Conservation (phyloP, 1,140 invertebrate genomes). For the Euura saliciscinereae region DNA sequence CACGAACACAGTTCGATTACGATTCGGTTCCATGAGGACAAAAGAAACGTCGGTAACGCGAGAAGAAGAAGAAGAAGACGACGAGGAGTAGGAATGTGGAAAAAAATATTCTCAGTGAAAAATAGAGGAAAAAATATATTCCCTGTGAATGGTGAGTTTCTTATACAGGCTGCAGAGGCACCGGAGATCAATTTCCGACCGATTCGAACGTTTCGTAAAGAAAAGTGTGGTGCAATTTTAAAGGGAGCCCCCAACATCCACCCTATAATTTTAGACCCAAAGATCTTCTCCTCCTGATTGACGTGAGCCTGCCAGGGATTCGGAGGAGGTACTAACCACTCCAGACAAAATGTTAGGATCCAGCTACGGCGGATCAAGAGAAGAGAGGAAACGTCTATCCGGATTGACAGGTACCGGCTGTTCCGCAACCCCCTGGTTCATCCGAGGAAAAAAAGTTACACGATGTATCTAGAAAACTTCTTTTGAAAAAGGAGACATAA, state of each 20-base stretch:
- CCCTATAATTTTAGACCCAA: conserved; percentile 4
- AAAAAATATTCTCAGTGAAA: background rate
- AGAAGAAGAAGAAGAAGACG: background rate
- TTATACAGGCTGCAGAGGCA: background rate
- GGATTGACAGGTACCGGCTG: background rate
- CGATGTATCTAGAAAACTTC: too few species aligned
- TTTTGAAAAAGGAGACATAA: too few species aligned
- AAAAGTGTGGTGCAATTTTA: background rate
- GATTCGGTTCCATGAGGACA: too few species aligned
- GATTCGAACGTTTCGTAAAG: background rate
- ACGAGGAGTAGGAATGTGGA: background rate
- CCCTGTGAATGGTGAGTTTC: too few species aligned
- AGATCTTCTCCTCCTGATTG: background rate
- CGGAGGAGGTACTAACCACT: background rate
- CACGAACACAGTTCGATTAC: too few species aligned
- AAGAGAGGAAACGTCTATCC: background rate
- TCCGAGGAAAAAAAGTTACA: too few species aligned
- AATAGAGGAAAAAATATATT: background rate
- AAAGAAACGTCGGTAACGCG: too few species aligned
- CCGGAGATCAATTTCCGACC: background rate
- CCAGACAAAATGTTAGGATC: background rate
- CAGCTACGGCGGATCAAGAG: background rate
- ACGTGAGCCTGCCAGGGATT: background rate
- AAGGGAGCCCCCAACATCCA: conserved; percentile 2
- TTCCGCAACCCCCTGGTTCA: too few species aligned